Evolutionary conservation across 1,140 invertebrate genomes (phyloP).

Genomic region (Euura lappo): DNA sequence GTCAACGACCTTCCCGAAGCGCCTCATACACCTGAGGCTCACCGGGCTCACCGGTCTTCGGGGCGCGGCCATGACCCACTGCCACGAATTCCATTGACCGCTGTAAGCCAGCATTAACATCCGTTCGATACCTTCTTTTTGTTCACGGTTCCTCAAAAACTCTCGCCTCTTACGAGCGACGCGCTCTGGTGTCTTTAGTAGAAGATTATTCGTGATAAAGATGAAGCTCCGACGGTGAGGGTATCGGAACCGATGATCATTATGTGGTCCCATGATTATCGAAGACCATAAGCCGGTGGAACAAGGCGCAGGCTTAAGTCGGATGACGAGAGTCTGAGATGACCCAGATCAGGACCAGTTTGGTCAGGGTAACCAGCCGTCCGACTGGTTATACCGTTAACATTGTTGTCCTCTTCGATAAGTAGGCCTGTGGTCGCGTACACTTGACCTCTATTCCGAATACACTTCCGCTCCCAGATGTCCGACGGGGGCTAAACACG

Average conservation of each 20-base stretch:
- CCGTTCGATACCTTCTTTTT: no score
- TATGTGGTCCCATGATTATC: no score
- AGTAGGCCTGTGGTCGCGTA: conserved; percentile 8
- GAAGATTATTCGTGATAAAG: no score
- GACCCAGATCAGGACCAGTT: conserved; percentile 5
- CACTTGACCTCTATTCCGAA: background rate
- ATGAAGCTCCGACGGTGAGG: no score
- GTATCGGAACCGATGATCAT: no score
- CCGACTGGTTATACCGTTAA: conserved; percentile 42
- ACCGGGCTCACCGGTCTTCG: background rate
- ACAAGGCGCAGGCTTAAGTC: background rate
- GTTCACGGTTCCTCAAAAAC: no score
- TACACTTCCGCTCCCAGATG: background rate
- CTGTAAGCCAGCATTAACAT: background rate
- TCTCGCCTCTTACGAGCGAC: no score
- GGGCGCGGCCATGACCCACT: conserved; percentile 40
- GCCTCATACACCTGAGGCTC: conserved; percentile 7
- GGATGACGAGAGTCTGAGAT: background rate
- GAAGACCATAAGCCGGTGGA: no score
- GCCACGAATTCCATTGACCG: conserved; percentile 5
- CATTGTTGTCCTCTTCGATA: conserved; percentile 14
- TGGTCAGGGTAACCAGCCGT: conserved; percentile 32
- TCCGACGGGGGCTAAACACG: background rate
- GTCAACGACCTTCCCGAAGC: conserved; percentile 32
- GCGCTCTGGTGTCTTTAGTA: no score